phyloP scores from a whole-genome alignment of 1,140 invertebrate species.

The Drosophila persimilis region DNA sequence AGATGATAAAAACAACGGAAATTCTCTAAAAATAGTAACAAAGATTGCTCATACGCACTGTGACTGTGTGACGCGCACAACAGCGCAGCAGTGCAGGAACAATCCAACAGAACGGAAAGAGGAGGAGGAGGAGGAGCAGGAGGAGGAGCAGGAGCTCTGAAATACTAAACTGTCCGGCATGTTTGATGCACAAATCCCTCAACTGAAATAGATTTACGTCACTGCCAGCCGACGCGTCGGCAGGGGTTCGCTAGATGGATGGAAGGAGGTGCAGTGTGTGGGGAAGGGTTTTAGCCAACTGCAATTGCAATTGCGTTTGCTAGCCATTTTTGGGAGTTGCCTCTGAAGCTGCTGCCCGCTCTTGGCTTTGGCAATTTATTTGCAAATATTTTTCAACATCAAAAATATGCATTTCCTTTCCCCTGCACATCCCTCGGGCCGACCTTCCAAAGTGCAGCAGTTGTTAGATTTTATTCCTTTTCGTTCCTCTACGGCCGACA shows the following conservation, averaged over 20 bases:
- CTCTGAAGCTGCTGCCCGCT: constrained; percentile 15
- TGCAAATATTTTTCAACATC: constrained; percentile 76
- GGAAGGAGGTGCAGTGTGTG: not conserved
- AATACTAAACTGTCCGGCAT: constrained; percentile 76
- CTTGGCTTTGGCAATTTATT: constrained; percentile 65
- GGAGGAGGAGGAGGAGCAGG: not conserved
- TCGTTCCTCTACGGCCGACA: not conserved
- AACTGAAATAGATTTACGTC: constrained; percentile 81
- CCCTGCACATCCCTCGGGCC: not conserved
- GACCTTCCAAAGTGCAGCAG: constrained; percentile 10
- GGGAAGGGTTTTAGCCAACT: constrained; percentile 11
- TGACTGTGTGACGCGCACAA: constrained; percentile 46
- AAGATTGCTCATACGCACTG: constrained; percentile 68
- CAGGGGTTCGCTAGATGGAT: not conserved
- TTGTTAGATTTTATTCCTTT: constrained; percentile 54
- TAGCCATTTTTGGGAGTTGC: constrained; percentile 61
- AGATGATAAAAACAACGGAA: no score
- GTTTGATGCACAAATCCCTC: constrained; percentile 79
- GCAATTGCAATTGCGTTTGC: constrained; percentile 59
- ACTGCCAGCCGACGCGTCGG: constrained; percentile 67
- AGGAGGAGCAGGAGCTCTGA: constrained; percentile 31
- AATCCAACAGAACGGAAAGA: not conserved
- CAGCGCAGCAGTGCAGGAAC: constrained; percentile 25
- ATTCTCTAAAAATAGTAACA: constrained; percentile 12
- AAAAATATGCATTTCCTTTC: constrained; percentile 61